Base-by-base conservation (phyloP, 2,113 vertebrate species). In the Rhegmatorhina hoffmannsi region DNA sequence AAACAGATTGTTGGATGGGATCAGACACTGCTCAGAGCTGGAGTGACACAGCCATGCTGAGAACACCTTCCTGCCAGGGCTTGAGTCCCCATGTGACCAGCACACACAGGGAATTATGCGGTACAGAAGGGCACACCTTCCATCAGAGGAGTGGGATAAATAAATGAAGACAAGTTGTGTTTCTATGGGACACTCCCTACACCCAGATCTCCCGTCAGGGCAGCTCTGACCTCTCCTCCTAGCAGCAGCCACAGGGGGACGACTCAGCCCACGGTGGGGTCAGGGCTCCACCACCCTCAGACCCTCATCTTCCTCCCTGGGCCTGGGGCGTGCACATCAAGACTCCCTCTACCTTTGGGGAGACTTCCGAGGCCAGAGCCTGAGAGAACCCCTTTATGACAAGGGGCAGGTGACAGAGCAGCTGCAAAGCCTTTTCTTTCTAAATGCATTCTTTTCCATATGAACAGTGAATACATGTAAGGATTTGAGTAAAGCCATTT, bases 41-140 rank as follows among this genome's bases (percentile, higher is more conserved):
- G 31, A 50, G 33, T 0, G 21, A 38, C 2, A 0, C 2, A 58
- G 7, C 13, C 2, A 24, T 33, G 46, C 3, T 10, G 55, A 20
- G 0, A 1, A 1, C 33, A 20, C 1, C 17, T 17, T 38, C 81
- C 84, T 34, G 36, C 10, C 53, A 33, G 66, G 52, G 43, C 33
- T 9, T 2, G 17, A 4, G 13, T 2, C 36, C 14, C 44, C 44
- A 2, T 44, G 7, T 0, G 17, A 36, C 34, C 72, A 1, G 64
- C 4, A 20, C 0, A 2, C 36, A 33, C 4, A 31, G 69, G 74
- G 36, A 81, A 31, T 5, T 0, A 4, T 0, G 6, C 46, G 23
- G 31, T 0, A 17, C 1, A 8, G 0, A 40, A 31, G 5, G 7
- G 7, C 60, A n/a, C 31, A 11, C 7, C 3, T 60, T 29, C 21